Evolutionary conservation across 2,113 vertebrate genomes (phyloP).

Genomic region (Entelurus aequoreus): DNA sequence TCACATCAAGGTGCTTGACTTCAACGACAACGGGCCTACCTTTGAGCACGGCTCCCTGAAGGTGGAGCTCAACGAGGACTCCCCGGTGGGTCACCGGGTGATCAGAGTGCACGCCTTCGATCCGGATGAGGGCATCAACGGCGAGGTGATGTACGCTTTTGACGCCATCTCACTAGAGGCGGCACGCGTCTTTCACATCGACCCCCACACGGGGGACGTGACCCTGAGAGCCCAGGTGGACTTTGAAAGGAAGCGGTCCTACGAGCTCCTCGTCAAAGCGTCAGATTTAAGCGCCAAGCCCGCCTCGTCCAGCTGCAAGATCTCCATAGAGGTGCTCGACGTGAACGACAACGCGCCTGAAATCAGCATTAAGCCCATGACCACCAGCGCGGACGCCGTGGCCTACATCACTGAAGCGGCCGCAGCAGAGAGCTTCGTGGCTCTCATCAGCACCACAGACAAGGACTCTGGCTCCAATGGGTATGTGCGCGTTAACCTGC

Average conservation of each 20-base stretch:
- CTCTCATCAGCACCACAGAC: slow-evolving; percentile 74
- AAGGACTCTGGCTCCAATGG: slow-evolving; percentile 74
- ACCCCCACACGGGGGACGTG: slow-evolving; percentile 62
- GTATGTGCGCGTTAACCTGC: slow-evolving; percentile 65
- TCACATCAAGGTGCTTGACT: slow-evolving; percentile 68
- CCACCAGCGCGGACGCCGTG: slow-evolving; percentile 65
- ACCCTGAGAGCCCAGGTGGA: slow-evolving; percentile 63
- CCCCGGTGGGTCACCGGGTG: slow-evolving; percentile 62
- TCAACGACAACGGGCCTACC: slow-evolving; percentile 73
- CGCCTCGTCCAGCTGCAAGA: slow-evolving; percentile 58
- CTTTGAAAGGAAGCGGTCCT: slow-evolving; percentile 61
- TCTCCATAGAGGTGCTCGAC: slow-evolving; percentile 67
- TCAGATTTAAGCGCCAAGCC: slow-evolving; percentile 61
- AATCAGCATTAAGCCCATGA: slow-evolving; percentile 74
- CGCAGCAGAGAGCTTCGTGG: slow-evolving; percentile 73
- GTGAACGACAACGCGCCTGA: slow-evolving; percentile 75
- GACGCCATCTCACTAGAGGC: slow-evolving; percentile 44
- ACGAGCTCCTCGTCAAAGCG: slow-evolving; percentile 66
- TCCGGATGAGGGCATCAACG: slow-evolving; percentile 67
- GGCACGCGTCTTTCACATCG: slow-evolving; percentile 61
- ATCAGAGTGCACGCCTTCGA: slow-evolving; percentile 70
- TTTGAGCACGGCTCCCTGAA: slow-evolving; percentile 67
- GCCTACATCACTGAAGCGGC: slow-evolving; percentile 75
- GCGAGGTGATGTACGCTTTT: slow-evolving; percentile 70
- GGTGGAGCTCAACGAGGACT: slow-evolving; percentile 70